These are phyloP conservation scores for Channallabes apus DNA, from an alignment of 2,797 vertebrate species.

Conservation along the genomic window DNA sequence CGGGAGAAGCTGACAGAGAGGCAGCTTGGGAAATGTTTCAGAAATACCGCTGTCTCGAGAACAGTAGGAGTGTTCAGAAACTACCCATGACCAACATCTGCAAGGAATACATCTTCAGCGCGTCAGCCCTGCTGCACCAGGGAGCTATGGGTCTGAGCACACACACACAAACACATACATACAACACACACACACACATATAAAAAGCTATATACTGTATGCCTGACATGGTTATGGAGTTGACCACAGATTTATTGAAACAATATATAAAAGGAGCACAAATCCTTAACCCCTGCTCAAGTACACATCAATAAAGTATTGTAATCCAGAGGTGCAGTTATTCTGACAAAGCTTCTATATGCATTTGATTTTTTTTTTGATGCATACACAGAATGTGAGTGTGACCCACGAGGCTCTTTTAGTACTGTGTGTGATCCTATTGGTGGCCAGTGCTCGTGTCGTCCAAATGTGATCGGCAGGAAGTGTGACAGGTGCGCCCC, in stretches of 20 bases:
- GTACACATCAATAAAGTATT: neutral
- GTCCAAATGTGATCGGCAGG: constrained; percentile 84
- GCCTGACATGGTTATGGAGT: neutral
- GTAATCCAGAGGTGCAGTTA: neutral
- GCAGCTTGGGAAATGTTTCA: constrained; percentile 93
- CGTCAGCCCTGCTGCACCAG: constrained; percentile 90
- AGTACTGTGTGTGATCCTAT: constrained; percentile 85
- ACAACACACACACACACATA: neutral
- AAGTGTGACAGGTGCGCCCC: constrained; percentile 87
- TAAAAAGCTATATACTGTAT: neutral
- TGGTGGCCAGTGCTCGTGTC: constrained; percentile 91
- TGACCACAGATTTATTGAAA: neutral
- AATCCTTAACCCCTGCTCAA: neutral
- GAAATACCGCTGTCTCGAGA: constrained; percentile 94
- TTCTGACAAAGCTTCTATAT: neutral
- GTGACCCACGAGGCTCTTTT: constrained; percentile 88
- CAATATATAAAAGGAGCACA: neutral
- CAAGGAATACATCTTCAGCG: constrained; percentile 89
- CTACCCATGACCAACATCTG: constrained; percentile 92
- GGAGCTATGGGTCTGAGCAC: constrained; percentile 80
- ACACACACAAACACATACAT: neutral
- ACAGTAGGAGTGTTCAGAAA: constrained; percentile 92
- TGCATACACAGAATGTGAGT: constrained; percentile 81
- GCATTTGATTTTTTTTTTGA: neutral
- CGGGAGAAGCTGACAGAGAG: constrained; percentile 66